Percentiles rank a stretch among this genome's conserved stretches.
phyloP scores from a whole-genome alignment of 2,113 vertebrate species.

The Turnix velox region DNA sequence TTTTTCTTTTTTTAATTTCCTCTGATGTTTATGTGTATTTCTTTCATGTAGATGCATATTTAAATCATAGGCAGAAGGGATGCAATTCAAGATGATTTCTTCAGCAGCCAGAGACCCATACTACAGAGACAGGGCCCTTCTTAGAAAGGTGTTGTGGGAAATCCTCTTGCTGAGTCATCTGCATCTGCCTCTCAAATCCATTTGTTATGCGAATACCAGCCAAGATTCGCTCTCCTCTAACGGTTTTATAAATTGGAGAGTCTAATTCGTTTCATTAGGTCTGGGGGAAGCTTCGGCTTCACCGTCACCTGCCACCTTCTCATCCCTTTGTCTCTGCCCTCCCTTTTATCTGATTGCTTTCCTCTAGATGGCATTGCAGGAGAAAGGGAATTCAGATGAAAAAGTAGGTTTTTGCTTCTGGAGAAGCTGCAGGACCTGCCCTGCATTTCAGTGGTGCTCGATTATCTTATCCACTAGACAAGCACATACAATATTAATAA shows the following conservation, averaged over 20 bases:
- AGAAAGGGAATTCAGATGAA: conserved; percentile 25
- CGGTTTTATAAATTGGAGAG: background rate
- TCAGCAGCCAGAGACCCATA: background rate
- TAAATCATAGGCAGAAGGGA: background rate
- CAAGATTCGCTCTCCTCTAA: background rate
- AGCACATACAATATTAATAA: conserved; percentile 39
- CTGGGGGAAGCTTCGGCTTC: background rate
- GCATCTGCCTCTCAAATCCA: accelerated
- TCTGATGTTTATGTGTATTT: background rate
- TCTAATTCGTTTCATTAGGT: background rate
- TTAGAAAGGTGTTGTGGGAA: background rate
- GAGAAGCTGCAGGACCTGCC: background rate
- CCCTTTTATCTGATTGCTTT: background rate
- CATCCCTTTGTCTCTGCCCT: background rate
- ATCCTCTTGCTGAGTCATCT: background rate
- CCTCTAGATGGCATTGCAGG: conserved; percentile 64
- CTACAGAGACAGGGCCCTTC: accelerated
- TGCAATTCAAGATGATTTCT: background rate
- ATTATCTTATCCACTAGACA: conserved; percentile 33
- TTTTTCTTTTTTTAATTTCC: background rate
- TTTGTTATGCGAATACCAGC: background rate
- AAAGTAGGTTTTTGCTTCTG: background rate
- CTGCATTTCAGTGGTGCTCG: conserved; percentile 29
- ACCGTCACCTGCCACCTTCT: accelerated
- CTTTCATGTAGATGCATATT: accelerated